Evolutionary conservation across 2,113 vertebrate genomes (phyloP).

Genomic region (Morone saxatilis): DNA sequence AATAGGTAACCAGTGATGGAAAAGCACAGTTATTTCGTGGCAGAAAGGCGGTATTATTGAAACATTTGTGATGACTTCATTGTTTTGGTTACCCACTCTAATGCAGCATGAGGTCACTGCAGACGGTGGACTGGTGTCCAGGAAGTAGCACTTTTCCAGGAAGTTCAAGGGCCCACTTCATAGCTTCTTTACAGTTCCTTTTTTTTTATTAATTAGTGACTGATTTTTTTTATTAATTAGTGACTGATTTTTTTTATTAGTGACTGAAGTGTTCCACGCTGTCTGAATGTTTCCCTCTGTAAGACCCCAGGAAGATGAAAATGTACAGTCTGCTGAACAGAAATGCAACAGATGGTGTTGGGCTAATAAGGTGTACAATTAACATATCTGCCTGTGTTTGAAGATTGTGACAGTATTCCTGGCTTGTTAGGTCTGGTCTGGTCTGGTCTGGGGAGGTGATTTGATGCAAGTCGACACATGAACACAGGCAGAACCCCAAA

Average conservation of each 20-base stretch:
- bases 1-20: not conserved
- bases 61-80: not conserved
- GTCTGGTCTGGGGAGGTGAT: not conserved
- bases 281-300: not conserved
- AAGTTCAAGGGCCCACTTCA: not conserved
- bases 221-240: not conserved
- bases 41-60: not conserved
- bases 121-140: not conserved
- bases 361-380: slow-evolving; percentile 36
- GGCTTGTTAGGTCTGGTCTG: not conserved
- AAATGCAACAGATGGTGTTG: slow-evolving; percentile 27
- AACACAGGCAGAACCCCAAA: not conserved
- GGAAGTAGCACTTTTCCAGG: not conserved
- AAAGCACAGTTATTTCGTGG: not conserved
- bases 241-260: not conserved
- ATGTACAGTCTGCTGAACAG: slow-evolving; percentile 9
- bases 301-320: slow-evolving; percentile 1
- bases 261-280: not conserved
- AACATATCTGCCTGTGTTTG: slow-evolving; percentile 19
- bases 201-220: not conserved
- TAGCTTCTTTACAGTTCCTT: not conserved
- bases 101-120: not conserved
- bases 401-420: slow-evolving; percentile 1
- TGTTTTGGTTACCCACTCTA: not conserved
- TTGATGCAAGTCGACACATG: not conserved